A percentile compares a stretch with the other conserved stretches of the same genome.
Conservation (phyloP, 2,888 invertebrate species). For the Caenorhabditis uteleia region DNA sequence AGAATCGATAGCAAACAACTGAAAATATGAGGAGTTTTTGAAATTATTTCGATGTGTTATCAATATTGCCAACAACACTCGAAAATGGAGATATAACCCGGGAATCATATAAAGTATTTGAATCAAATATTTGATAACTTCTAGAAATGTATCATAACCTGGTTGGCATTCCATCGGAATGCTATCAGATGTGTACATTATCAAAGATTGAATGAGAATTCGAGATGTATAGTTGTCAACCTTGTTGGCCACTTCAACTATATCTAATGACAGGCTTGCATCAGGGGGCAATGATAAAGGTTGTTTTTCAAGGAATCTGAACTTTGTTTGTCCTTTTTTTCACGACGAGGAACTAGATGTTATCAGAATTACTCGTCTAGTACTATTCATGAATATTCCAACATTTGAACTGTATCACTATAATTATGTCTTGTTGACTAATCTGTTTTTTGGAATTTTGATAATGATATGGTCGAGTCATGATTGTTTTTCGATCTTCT, state of each 20-base stretch:
- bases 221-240: no score
- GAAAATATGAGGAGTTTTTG: neutral
- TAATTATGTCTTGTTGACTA: no score
- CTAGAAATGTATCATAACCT: neutral
- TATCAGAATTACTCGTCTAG: no score
- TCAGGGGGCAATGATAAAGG: neutral
- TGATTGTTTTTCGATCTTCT: no score
- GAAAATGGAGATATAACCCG: neutral
- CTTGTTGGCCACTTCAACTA: conserved; percentile 1
- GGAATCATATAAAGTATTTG: neutral
- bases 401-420: no score
- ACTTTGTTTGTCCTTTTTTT: conserved; percentile 5
- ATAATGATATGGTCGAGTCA: no score
- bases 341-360: no score
- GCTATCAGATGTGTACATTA: neutral
- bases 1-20: neutral
- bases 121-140: neutral
- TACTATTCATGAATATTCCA: no score
- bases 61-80: neutral
- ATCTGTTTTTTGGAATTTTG: no score
- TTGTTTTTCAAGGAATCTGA: conserved; percentile 1
- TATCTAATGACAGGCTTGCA: no score
- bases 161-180: neutral
- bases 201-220: neutral
- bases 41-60: neutral